These are phyloP conservation scores for Furnarius figulus DNA, from an alignment of 2,113 vertebrate genomes.

Conservation along the genomic window DNA sequence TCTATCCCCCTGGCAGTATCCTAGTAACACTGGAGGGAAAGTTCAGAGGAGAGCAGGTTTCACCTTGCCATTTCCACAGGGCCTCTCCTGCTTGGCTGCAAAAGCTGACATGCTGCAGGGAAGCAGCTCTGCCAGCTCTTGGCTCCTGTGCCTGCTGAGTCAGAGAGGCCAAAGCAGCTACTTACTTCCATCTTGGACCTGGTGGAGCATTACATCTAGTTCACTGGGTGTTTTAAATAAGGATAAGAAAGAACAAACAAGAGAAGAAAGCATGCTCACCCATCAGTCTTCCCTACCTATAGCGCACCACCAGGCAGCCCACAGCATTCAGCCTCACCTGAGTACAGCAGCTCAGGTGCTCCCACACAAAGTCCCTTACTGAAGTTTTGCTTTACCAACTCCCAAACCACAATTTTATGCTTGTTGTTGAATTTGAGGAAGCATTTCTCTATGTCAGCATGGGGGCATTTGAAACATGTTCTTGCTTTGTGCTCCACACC, in stretches of 20 bases:
- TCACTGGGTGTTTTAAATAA: not conserved
- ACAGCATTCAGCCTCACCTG: not conserved
- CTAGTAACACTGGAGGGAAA: not conserved
- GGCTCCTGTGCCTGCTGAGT: not conserved
- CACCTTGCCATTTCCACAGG: not conserved
- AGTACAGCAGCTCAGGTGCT: not conserved
- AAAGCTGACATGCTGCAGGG: not conserved
- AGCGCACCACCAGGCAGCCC: not conserved
- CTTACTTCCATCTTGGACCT: not conserved
- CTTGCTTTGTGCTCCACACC: not conserved
- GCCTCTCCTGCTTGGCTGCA: not conserved
- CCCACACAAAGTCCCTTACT: not conserved
- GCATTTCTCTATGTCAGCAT: not conserved
- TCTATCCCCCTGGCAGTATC: not conserved
- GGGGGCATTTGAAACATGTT: not conserved
- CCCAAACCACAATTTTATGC: not conserved
- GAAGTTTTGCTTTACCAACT: not conserved
- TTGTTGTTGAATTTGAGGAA: not conserved
- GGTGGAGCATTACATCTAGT: not conserved
- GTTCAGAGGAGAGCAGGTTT: not conserved
- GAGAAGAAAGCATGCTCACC: not conserved
- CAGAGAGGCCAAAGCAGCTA: not conserved
- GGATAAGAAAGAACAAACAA: not conserved
- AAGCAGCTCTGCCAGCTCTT: not conserved
- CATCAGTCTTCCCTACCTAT: not conserved